Percentiles rank a stretch among this genome's conserved stretches.
Conservation (phyloP, 2,888 invertebrate species). For the Callinectes sapidus region DNA sequence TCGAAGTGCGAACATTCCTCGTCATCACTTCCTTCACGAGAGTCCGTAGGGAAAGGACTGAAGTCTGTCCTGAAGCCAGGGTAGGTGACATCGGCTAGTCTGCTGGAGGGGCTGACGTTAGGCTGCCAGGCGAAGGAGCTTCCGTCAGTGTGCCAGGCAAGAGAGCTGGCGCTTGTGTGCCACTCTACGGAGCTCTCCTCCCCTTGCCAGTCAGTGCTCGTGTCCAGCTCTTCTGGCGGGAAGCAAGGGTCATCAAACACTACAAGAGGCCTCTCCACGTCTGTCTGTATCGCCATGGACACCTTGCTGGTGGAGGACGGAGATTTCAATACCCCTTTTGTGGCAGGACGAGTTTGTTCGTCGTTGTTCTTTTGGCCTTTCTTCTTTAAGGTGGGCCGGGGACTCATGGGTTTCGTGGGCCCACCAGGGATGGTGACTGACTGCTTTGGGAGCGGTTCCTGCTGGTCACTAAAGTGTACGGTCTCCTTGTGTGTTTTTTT, state of each 20-base stretch:
- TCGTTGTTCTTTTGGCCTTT: neutral
- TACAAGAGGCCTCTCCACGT: constrained; percentile 20
- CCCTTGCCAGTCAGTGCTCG: constrained; percentile 60
- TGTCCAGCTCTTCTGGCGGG: constrained; percentile 61
- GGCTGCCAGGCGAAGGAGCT: constrained; percentile 60
- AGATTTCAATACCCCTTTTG: constrained; percentile 19
- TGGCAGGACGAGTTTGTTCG: neutral
- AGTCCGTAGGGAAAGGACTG: constrained; percentile 53
- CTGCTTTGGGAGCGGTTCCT: neutral
- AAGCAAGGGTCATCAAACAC: constrained; percentile 41
- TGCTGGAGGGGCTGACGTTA: constrained; percentile 34
- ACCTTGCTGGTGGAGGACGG: constrained; percentile 49
- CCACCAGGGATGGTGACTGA: neutral
- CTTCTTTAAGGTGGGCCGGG: neutral
- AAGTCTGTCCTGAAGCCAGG: constrained; percentile 26
- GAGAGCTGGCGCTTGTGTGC: constrained; percentile 55
- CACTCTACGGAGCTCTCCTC: constrained; percentile 56
- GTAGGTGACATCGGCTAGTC: constrained; percentile 3
- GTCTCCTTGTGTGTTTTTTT: constrained; percentile 33
- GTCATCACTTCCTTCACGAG: constrained; percentile 40
- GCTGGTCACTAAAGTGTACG: constrained; percentile 52
- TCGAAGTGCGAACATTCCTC: constrained; percentile 15
- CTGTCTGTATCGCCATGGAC: constrained; percentile 62
- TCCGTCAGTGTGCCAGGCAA: constrained; percentile 62
- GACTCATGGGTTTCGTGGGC: neutral